Evolutionary conservation across 64 coral and sea anemone genomes (phyloP), one percentile per base, ranked within the genome.

Genomic region (Montipora sp.): DNA sequence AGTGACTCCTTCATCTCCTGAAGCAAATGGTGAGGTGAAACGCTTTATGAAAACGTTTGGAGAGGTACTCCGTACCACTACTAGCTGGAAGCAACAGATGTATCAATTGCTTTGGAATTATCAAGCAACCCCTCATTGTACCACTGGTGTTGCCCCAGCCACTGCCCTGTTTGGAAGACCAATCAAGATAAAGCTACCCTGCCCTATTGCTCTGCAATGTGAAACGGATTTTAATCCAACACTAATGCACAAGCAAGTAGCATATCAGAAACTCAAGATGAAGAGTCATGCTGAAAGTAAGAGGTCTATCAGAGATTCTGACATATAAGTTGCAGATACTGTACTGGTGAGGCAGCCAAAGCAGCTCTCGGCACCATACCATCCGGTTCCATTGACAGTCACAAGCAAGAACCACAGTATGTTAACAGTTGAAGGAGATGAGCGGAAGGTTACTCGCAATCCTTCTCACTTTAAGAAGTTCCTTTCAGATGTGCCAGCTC

Each of bases 301-400:
- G 76, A 58, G 53, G 47, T 77, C 72, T 59, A 76, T 61, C 21
- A 90, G 89, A 63, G 36, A 73, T 76, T 75, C 49, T 68, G 51
- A 90, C 36, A 69, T 90, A 51, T 23, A 75, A n/a, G 63, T 73
- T 7, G 93, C 87, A 47, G 87, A 94, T 48, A 83, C 15, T 68
- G 87, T 94, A 36, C 16, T 90, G 71, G 87, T 94, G 21, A 94
- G 79, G 27, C 87, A 94, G 65, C 75, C 59, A 8, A 87, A 91
- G 93, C 81, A 95, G 81, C 80, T 95, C 48, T 79, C 80, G 43
- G 53, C 93, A 51, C 88, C 81, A 18, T 95, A 58, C 80, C 58
- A 83, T 48, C 77, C 79, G 7, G 36, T 51, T 44, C 93, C 87
- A 16, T 79, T 92, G 47, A 83, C 70, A 57, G 90, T 87, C 73